A percentile compares a stretch with the other conserved stretches of the same genome.
Evolutionary conservation across 2,888 invertebrate species (phyloP).

Genomic region (Ichneumon xanthorius): DNA sequence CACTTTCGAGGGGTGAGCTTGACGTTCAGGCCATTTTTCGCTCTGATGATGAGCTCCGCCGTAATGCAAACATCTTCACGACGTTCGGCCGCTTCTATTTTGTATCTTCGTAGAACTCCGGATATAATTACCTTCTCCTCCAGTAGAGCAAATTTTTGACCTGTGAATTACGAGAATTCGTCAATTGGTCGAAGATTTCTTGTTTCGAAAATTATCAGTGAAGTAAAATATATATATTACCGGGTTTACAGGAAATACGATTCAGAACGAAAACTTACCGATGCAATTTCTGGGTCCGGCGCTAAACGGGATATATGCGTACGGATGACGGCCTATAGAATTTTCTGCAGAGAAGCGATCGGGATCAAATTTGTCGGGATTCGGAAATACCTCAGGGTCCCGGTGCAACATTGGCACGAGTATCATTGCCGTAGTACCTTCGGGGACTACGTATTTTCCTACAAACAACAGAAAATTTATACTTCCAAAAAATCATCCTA

Average conservation of each 20-base stretch:
- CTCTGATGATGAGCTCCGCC: conserved; percentile 88
- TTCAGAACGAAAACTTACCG: conserved; percentile 68
- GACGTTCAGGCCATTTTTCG: conserved; percentile 87
- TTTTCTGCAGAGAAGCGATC: conserved; percentile 85
- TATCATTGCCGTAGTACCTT: conserved; percentile 81
- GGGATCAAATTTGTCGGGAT: conserved; percentile 85
- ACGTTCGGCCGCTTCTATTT: conserved; percentile 86
- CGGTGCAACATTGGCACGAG: conserved; percentile 83
- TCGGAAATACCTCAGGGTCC: conserved; percentile 84
- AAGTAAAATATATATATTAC: background rate
- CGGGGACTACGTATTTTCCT: conserved; percentile 81
- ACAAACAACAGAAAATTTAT: conserved; percentile 18
- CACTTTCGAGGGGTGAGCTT: conserved; percentile 71
- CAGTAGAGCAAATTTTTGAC: conserved; percentile 87
- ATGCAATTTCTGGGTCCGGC: conserved; percentile 83
- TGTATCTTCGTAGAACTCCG: conserved; percentile 86
- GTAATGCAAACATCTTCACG: conserved; percentile 87
- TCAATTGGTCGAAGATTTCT: background rate
- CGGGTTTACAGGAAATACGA: background rate
- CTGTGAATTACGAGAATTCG: conserved; percentile 72
- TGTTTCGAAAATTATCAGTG: background rate
- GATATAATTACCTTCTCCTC: conserved; percentile 87
- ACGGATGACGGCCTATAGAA: conserved; percentile 82
- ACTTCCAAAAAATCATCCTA: background rate
- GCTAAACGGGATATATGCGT: conserved; percentile 83